Percentiles rank a stretch among this genome's conserved stretches.
Conservation (phyloP, 2,797 vertebrate genomes). For the Poeciliopsis paucimaculata region DNA sequence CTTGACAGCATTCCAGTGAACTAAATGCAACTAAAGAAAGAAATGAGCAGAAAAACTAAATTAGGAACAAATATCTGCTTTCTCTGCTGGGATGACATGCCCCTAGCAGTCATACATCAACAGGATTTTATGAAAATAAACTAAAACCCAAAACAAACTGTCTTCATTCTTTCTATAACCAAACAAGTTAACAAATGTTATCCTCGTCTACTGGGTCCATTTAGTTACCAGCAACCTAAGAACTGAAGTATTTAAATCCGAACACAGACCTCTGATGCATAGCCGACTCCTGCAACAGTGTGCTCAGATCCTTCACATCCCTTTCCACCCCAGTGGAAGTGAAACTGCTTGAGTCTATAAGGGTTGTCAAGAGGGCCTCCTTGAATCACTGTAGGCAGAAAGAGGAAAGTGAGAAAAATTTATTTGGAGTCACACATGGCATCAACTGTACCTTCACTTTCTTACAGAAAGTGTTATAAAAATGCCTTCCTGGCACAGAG, state of each 20-base stretch:
- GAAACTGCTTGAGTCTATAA: slow-evolving; percentile 94
- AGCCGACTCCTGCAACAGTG: slow-evolving; percentile 88
- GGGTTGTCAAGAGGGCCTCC: slow-evolving; percentile 90
- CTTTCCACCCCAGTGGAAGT: slow-evolving; percentile 96
- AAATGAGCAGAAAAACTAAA: background rate
- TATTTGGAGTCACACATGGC: background rate
- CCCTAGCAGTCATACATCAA: background rate
- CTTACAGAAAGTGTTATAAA: slow-evolving; percentile 15
- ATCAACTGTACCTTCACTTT: background rate
- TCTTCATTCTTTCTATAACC: background rate
- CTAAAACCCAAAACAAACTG: background rate
- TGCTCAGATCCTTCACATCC: slow-evolving; percentile 91
- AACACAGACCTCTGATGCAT: slow-evolving; percentile 88
- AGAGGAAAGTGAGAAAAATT: background rate
- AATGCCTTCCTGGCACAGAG: slow-evolving; percentile 21
- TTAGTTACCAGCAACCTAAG: background rate
- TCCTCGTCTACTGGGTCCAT: background rate
- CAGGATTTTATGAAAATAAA: background rate
- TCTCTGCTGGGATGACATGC: background rate
- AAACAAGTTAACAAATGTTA: background rate
- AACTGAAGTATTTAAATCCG: background rate
- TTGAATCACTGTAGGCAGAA: slow-evolving; percentile 81
- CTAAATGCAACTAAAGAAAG: slow-evolving; percentile 89
- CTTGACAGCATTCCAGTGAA: slow-evolving; percentile 95
- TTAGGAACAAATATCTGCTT: background rate